Base-by-base conservation (phyloP, 2,797 vertebrate species). In the Anabas testudineus region DNA sequence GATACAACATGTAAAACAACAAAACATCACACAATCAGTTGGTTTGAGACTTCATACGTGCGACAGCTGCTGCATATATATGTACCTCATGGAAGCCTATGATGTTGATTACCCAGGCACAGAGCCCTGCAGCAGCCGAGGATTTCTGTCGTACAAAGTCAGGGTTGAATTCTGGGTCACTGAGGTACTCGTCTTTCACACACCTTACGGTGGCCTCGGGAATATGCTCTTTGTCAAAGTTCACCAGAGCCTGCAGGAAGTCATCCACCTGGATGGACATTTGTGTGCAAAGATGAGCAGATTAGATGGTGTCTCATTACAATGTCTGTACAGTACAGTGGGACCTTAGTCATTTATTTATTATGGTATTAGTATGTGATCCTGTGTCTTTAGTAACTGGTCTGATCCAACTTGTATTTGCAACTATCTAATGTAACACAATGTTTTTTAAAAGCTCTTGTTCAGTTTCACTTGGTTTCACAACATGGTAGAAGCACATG, bases 91-190 rank as follows among this genome's bases (percentile, higher is more conserved):
- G 93, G 82, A 94, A 94, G 77, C 72, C 91, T 69, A 95, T 74
- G 57, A 95, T 95, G 71, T 94, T 94, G 88, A 92, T 95, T 71
- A 95, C 91, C 91, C 92, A 94, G 74, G 90, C 77, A 67, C 88
- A 93, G 39, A 94, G 91, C 43, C 93, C 94, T 0, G 95, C 92
- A 45, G 92, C 92, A 10, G 90, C 91, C 0, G 91, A 94, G 43
- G 95, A 94, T 81, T 96, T 95, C 76, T 90, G 92, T 22, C 91
- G 86, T 2, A 95, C 91, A 84, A 95, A 95, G 67, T 96, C 94
- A 0, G 92, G 93, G 78, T 94, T 95, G 83, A 96, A 95, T 60
- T 96, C 93, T 0, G 88, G 90, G 85, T 96, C 94, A 10, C 63
- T 82, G 71, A 95, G 86, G 77, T 94, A 91, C 43, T 94, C 90